phyloP scores from a whole-genome alignment of 1,140 invertebrate genomes.

The Aethina tumida region DNA sequence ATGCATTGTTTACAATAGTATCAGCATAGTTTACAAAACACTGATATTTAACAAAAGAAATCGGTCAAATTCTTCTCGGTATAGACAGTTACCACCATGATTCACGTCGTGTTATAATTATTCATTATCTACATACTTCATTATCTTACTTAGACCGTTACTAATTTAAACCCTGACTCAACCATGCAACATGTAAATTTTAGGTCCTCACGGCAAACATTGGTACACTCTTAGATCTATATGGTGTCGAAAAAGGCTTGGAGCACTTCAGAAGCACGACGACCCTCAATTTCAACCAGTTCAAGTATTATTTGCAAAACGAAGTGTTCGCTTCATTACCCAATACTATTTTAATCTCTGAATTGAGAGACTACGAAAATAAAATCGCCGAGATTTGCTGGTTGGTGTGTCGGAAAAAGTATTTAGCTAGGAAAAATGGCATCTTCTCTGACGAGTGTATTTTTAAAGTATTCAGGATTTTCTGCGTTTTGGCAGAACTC shows the following conservation, averaged over 20 bases:
- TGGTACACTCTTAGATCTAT: conserved; percentile 47
- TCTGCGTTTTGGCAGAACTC: conserved; percentile 64
- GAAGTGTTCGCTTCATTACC: conserved; percentile 58
- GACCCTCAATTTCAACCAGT: conserved; percentile 61
- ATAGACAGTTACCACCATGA: not conserved
- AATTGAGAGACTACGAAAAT: conserved; percentile 46
- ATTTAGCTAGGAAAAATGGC: conserved; percentile 44
- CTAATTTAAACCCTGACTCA: not conserved
- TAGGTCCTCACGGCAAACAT: conserved; percentile 51
- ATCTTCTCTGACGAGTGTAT: conserved; percentile 53
- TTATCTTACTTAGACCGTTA: not conserved
- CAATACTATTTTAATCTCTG: conserved; percentile 42
- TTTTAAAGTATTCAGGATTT: conserved; percentile 67
- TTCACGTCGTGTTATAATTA: not conserved
- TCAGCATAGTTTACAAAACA: not conserved
- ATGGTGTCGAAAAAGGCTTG: conserved; percentile 65
- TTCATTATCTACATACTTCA: not conserved
- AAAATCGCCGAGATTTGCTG: conserved; percentile 61
- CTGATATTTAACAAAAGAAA: not conserved
- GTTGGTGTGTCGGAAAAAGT: conserved; percentile 60
- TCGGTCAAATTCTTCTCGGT: not conserved
- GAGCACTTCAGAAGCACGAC: conserved; percentile 60
- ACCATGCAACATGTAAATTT: too few species aligned
- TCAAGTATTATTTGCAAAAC: conserved; percentile 60
- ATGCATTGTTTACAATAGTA: not conserved